These are phyloP conservation scores for Apis florea DNA, from an alignment of 1,140 invertebrate species.

Conservation along the genomic window DNA sequence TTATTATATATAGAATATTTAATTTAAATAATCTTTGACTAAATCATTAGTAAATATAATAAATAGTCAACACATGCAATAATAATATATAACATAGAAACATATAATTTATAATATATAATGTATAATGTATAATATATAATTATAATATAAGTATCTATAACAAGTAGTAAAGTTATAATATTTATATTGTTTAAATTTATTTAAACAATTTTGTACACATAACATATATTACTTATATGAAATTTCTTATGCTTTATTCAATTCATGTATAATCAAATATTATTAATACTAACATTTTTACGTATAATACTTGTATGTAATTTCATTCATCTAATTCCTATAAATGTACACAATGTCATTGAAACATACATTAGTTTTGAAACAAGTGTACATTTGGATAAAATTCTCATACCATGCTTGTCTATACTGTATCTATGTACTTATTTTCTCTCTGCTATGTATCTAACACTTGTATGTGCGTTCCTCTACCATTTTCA, in stretches of 20 bases:
- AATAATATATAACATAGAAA: background rate
- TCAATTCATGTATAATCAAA: background rate
- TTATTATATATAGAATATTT: background rate
- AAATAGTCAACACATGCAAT: background rate
- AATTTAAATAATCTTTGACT: background rate
- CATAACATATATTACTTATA: background rate
- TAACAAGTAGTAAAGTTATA: background rate
- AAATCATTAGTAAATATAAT: background rate
- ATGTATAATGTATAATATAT: background rate
- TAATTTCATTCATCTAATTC: background rate
- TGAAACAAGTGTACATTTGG: conserved; percentile 74
- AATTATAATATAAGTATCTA: background rate
- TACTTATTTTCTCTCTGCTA: conserved; percentile 77
- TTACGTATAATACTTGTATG: background rate
- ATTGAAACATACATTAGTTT: conserved; percentile 54
- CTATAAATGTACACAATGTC: conserved; percentile 30
- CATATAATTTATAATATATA: background rate
- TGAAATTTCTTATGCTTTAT: background rate
- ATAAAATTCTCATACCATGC: conserved; percentile 74
- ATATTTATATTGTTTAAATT: too few species aligned
- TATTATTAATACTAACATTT: background rate
- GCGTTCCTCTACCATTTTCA: conserved; percentile 75
- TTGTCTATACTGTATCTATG: conserved; percentile 78
- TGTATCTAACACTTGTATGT: conserved; percentile 78
- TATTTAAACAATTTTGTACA: background rate